Percentiles rank a stretch among this genome's conserved stretches.
Conservation (phyloP, 2,113 vertebrate species). For the Triplophysa rosa region DNA sequence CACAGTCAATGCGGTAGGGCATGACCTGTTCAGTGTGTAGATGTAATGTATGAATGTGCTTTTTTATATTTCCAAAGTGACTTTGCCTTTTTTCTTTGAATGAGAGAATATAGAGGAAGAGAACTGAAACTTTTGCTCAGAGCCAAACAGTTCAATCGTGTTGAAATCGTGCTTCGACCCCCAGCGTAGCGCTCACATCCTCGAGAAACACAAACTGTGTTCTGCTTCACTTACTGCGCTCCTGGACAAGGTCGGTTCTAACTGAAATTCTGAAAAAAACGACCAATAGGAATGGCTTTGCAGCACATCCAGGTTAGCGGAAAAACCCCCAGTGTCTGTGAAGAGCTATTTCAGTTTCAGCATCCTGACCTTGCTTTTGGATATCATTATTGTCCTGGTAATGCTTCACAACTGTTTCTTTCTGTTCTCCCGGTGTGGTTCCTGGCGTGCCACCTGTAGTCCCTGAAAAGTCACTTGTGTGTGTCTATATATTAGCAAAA, state of each 20-base stretch:
- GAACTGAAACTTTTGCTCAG: neutral
- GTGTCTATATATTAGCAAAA: conserved; percentile 57
- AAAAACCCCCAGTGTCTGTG: neutral
- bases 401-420: neutral
- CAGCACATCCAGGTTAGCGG: conserved; percentile 22
- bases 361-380: neutral
- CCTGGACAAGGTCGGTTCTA: neutral
- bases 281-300: conserved; percentile 1
- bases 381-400: neutral
- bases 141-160: conserved; percentile 9
- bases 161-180: conserved; percentile 17
- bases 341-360: neutral
- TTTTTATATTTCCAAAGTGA: conserved; percentile 32
- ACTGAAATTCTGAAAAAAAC: neutral
- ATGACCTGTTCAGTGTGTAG: conserved; percentile 20
- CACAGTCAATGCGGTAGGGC: neutral
- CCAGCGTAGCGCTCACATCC: neutral
- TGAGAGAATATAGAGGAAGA: neutral
- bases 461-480: conserved; percentile 19
- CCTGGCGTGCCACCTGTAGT: conserved; percentile 11
- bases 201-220: neutral
- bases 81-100: neutral
- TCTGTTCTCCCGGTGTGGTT: conserved; percentile 16
- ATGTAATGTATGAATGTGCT: neutral
- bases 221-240: neutral